These are phyloP conservation scores for Sphyrna mokarran DNA, from an alignment of 2,113 vertebrate species.

Conservation along the genomic window DNA sequence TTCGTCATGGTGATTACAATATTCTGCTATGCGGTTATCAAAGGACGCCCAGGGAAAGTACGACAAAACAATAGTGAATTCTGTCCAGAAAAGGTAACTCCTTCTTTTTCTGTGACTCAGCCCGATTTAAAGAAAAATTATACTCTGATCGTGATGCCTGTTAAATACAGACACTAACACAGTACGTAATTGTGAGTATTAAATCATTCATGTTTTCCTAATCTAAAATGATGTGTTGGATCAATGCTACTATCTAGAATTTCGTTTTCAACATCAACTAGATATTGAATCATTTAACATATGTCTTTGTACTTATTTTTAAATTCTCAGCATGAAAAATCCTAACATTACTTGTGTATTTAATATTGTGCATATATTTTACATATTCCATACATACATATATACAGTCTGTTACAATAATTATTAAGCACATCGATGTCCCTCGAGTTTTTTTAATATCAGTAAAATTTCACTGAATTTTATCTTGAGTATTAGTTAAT, in stretches of 20 bases:
- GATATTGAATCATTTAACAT: not conserved
- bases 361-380: not conserved
- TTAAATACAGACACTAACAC: constrained; percentile 34
- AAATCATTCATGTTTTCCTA: not conserved
- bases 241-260: not conserved
- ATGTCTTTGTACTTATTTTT: not conserved
- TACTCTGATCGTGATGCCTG: constrained; percentile 33
- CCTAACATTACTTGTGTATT: not conserved
- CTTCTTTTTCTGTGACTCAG: constrained; percentile 33
- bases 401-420: not conserved
- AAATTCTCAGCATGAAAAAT: not conserved
- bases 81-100: constrained; percentile 81
- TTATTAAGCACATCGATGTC: not conserved
- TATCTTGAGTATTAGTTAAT: not conserved
- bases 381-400: too few species aligned
- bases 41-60: constrained; percentile 89
- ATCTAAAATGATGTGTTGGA: not conserved
- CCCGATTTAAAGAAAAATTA: constrained; percentile 30
- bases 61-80: constrained; percentile 82
- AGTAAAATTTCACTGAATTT: not conserved
- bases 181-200: constrained; percentile 36
- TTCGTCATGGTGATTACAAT: constrained; percentile 99
- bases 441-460: not conserved
- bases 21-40: constrained; percentile 98
- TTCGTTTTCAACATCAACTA: constrained; percentile 1